Conservation (phyloP, 2,113 vertebrate genomes). For the Forbesichthys agassizii region DNA sequence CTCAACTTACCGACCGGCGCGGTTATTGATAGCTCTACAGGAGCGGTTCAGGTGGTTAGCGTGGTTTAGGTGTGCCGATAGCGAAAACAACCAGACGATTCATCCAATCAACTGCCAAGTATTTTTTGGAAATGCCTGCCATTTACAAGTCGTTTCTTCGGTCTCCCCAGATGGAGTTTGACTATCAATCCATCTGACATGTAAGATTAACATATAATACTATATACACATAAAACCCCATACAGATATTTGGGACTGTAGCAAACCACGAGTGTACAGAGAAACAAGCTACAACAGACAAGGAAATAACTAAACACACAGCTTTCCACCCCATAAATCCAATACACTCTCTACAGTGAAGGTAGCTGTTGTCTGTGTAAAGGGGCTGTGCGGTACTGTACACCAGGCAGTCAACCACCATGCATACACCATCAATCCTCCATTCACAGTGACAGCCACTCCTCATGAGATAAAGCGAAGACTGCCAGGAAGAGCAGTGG, state of each 20-base stretch:
- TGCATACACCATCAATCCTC: conserved; percentile 45
- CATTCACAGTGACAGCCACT: conserved; percentile 34
- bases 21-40: no score
- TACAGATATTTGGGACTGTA: no score
- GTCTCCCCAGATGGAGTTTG: no score
- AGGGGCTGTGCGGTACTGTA: conserved; percentile 10
- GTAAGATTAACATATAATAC: background rate
- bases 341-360: conserved; percentile 11
- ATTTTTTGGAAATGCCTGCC: no score
- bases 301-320: background rate
- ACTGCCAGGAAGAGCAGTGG: conserved; percentile 36
- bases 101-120: no score
- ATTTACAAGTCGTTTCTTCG: no score
- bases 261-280: no score
- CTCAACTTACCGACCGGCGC: no score
- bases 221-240: no score
- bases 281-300: background rate
- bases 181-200: background rate
- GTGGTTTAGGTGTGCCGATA: no score
- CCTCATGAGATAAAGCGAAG: conserved; percentile 43
- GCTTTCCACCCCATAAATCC: background rate
- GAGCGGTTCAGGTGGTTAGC: no score
- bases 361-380: background rate
- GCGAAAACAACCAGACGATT: no score
- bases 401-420: conserved; percentile 31